Evolutionary conservation across 1,140 invertebrate genomes (phyloP), one percentile per base, ranked within the genome.

Genomic region (Cydia splendana): DNA sequence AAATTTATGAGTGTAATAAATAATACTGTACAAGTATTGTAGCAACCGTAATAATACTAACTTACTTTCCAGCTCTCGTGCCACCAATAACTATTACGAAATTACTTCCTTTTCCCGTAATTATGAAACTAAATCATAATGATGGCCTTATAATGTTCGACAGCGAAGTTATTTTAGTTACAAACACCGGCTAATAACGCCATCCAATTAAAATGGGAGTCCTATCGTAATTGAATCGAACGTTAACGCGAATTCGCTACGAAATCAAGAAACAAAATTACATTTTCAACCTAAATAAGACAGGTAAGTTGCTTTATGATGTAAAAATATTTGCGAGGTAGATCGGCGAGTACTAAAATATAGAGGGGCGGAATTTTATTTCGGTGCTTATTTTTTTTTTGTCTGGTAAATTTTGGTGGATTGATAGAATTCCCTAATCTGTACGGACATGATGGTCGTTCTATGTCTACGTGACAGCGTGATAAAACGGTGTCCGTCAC

Each of bases 171-270:
- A 71, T 71, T 71, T 71, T 38, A 38, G 67, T 42, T 38, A n/a
- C 67, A 38, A 71, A 38, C 15, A 62, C 57, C 53, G 9, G 20
- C 67, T 42, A 71, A 71, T 71, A 71, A 71, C 67, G 34, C 18
- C 67, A 38, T 45, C 67, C 67, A 71, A 71, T 71, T 71, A 71
- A 71, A 71, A 28, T 65, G 13, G 48, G 24, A 67, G 67, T 71
- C 67, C 30, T 71, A 71, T 71, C 67, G 67, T 71, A 71, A 71
- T 71, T 71, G 67, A 71, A 71, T 71, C 67, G 34, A 45, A 71
- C 67, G 34, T 71, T 71, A 71, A 71, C 34, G 30, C 20, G n/a
- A 38, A 71, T 38, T 45, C 67, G 67, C 38, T 10, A 42, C 34
- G 34, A 42, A 69, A 69, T 34, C 10, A 13, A 30, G 65, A 38